Conservation (phyloP, 2,113 vertebrate species). For the Eira barbara region DNA sequence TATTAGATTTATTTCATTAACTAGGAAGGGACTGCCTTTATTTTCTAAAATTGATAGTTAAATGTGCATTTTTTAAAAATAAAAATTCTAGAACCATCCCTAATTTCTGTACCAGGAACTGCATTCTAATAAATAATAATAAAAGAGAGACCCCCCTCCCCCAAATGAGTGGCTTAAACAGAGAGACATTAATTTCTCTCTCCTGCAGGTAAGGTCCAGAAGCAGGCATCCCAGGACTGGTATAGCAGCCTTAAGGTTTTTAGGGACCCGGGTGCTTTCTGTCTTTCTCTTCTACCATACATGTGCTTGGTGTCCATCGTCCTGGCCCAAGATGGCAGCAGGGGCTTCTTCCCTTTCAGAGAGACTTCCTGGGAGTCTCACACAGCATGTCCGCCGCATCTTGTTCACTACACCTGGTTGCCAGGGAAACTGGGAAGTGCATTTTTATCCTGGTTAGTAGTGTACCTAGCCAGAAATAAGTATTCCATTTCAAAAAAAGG, state of each 20-base stretch:
- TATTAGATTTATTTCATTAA: not conserved
- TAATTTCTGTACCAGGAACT: not conserved
- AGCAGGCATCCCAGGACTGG: not conserved
- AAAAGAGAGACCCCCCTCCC: not conserved
- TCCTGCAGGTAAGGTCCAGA: not conserved
- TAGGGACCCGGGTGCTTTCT: not conserved
- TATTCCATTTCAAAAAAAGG: not conserved
- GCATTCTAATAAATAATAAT: not conserved
- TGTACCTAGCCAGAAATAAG: not conserved
- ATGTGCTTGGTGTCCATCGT: not conserved
- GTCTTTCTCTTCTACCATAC: not conserved
- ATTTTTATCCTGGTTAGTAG: slow-evolving; percentile 12
- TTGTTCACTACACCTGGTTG: not conserved
- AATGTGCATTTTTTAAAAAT: not conserved
- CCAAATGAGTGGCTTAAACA: not conserved
- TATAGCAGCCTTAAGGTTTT: not conserved
- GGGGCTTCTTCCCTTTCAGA: not conserved
- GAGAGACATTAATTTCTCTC: not conserved
- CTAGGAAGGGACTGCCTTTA: not conserved
- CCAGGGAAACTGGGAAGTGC: not conserved
- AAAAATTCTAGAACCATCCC: not conserved
- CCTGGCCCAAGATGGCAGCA: not conserved
- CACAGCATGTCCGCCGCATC: not conserved
- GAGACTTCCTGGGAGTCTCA: not conserved
- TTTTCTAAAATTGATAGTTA: not conserved